Conservation (phyloP, 2,113 vertebrate species). For the Crypturellus undulatus region DNA sequence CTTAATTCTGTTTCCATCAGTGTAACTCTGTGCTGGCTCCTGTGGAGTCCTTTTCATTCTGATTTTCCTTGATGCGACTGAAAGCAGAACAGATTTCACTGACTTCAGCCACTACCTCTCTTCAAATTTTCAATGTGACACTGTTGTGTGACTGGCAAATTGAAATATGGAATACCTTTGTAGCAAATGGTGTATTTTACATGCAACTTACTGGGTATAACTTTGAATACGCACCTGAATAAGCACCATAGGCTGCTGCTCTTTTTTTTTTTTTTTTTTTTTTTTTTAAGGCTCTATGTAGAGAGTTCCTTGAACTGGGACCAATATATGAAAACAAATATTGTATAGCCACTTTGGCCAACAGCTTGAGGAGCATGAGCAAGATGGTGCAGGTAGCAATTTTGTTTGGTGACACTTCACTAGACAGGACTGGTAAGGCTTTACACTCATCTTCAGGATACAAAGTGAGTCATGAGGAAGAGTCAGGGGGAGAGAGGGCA, state of each 20-base stretch:
- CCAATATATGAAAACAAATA: not conserved
- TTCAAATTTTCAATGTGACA: not conserved
- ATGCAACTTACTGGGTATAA: not conserved
- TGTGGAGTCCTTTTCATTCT: not conserved
- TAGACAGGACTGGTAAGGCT: not conserved
- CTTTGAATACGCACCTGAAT: constrained; percentile 57
- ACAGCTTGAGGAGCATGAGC: not conserved
- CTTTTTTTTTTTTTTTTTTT: not conserved
- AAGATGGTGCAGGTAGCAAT: not conserved
- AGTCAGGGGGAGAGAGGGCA: not conserved
- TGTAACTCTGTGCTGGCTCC: constrained; percentile 27
- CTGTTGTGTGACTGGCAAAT: constrained; percentile 3
- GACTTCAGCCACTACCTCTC: not conserved
- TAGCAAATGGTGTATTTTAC: constrained; percentile 50
- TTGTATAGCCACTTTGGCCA: not conserved
- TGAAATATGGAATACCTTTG: constrained; percentile 42
- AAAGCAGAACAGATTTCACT: not conserved
- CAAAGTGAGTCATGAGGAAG: too few species aligned
- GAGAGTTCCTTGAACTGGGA: not conserved
- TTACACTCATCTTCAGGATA: not conserved
- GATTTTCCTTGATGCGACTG: not conserved
- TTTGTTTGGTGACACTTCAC: not conserved
- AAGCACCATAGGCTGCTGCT: not conserved
- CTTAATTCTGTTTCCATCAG: not conserved
- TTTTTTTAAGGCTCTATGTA: not conserved